A percentile compares a stretch with the other conserved stretches of the same genome.
Conservation (phyloP, 2,888 invertebrate species). For the Orgyia antiqua region DNA sequence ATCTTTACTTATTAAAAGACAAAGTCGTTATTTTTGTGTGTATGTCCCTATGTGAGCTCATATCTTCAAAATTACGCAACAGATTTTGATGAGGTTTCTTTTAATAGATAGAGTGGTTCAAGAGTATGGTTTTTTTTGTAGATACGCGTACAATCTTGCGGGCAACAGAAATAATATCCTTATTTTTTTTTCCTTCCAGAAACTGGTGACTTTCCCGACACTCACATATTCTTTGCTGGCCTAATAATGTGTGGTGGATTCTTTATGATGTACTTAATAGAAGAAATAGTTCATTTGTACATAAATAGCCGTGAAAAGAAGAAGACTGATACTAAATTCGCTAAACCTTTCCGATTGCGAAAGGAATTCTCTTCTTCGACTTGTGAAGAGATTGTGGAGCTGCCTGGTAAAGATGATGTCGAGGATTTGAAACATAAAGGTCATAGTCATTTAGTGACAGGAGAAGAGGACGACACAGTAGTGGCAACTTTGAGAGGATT, state of each 20-base stretch:
- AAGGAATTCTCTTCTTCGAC: conserved; percentile 19
- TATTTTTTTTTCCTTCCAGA: conserved; percentile 43
- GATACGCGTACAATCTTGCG: too few species aligned
- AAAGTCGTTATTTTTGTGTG: too few species aligned
- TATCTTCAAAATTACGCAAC: too few species aligned
- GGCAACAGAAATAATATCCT: too few species aligned
- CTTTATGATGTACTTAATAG: conserved; percentile 86
- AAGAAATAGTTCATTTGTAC: conserved; percentile 86
- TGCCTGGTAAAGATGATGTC: conserved; percentile 26
- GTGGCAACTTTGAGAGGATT: conserved; percentile 82
- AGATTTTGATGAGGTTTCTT: too few species aligned
- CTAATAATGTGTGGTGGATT: conserved; percentile 86
- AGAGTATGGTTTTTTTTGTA: too few species aligned
- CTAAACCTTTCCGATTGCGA: conserved; percentile 56
- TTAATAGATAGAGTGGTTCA: too few species aligned
- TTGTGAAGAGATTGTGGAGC: conserved; percentile 7
- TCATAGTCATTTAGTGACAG: conserved; percentile 47
- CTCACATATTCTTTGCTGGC: conserved; percentile 82
- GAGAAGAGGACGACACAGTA: conserved; percentile 49
- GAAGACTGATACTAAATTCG: conserved; percentile 42
- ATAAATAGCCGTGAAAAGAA: conserved; percentile 74
- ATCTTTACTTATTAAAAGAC: too few species aligned
- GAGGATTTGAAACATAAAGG: conserved; percentile 29
- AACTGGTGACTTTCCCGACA: conserved; percentile 64
- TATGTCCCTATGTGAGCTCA: too few species aligned